Conservation (phyloP, 2,113 vertebrate genomes). For the Solea senegalensis region DNA sequence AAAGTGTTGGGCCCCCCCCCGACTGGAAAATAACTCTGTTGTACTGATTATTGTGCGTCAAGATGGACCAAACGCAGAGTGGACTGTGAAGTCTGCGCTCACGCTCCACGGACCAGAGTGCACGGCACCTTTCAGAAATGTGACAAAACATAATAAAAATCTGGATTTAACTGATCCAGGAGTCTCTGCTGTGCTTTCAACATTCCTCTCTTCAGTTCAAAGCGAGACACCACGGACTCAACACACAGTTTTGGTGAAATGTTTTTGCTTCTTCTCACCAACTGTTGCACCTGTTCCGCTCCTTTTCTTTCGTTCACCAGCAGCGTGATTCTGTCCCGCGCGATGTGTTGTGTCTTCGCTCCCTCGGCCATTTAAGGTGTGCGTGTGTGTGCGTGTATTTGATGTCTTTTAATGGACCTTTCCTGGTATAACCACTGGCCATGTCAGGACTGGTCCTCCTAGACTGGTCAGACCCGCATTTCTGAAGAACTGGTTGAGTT, state of each 20-base stretch:
- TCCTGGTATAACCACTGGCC: too few species aligned
- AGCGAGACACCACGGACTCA: conserved; percentile 25
- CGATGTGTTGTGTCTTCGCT: too few species aligned
- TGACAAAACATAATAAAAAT: not conserved
- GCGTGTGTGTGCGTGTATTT: not conserved
- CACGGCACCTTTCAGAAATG: not conserved
- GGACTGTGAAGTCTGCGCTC: not conserved
- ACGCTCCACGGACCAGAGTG: not conserved
- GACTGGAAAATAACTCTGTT: not conserved
- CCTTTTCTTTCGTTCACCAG: conserved; percentile 10
- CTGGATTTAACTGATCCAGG: not conserved
- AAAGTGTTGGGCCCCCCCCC: not conserved
- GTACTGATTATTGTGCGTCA: conserved; percentile 28
- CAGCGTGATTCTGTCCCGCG: conserved; percentile 29
- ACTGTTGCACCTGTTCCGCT: not conserved
- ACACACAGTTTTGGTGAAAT: not conserved
- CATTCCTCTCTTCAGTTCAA: conserved; percentile 39
- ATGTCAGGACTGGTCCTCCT: too few species aligned
- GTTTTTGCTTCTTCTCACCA: not conserved
- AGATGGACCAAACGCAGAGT: not conserved
- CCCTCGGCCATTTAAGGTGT: not conserved
- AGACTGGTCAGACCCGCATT: too few species aligned
- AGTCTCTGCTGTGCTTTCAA: conserved; percentile 4
- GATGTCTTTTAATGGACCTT: too few species aligned
- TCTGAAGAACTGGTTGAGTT: too few species aligned